A percentile compares a stretch with the other conserved stretches of the same genome.
phyloP scores from a whole-genome alignment of 2,797 vertebrate genomes.

The Amblyopsis hoosieri region DNA sequence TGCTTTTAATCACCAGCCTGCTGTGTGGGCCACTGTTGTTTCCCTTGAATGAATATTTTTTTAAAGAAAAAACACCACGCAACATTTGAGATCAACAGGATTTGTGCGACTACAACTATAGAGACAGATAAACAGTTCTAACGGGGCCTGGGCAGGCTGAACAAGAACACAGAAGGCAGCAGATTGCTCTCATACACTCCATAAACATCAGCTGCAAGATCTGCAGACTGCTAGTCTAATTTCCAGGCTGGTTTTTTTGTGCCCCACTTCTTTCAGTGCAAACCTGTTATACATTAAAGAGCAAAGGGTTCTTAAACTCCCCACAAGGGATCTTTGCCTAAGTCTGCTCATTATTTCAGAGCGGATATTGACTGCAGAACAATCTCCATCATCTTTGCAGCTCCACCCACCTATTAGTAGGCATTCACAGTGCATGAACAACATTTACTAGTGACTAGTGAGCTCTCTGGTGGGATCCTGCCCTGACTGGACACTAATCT shows the following conservation, averaged over 20 bases:
- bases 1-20: slow-evolving; percentile 43
- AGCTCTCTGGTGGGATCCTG: slow-evolving; percentile 2
- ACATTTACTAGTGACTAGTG: slow-evolving; percentile 1
- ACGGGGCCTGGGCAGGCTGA: background rate
- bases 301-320: slow-evolving; percentile 45
- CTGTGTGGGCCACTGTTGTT: slow-evolving; percentile 9
- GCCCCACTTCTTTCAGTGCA: slow-evolving; percentile 26
- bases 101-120: background rate
- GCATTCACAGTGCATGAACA: slow-evolving; percentile 24
- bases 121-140: slow-evolving; percentile 3
- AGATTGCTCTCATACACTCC: slow-evolving; percentile 42
- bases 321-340: slow-evolving; percentile 27
- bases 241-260: slow-evolving; percentile 40
- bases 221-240: slow-evolving; percentile 32
- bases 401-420: slow-evolving; percentile 23
- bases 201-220: slow-evolving; percentile 48
- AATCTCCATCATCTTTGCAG: slow-evolving; percentile 12
- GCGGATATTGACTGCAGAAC: slow-evolving; percentile 28
- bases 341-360: slow-evolving; percentile 51
- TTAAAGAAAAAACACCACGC: no score
- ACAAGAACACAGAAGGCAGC: slow-evolving; percentile 8
- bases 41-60: no score
- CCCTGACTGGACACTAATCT: slow-evolving; percentile 15
- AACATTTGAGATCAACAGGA: no score
- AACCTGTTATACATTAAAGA: slow-evolving; percentile 67